phyloP scores from a whole-genome alignment of 2,113 vertebrate species.

The Hepsetus odoe region DNA sequence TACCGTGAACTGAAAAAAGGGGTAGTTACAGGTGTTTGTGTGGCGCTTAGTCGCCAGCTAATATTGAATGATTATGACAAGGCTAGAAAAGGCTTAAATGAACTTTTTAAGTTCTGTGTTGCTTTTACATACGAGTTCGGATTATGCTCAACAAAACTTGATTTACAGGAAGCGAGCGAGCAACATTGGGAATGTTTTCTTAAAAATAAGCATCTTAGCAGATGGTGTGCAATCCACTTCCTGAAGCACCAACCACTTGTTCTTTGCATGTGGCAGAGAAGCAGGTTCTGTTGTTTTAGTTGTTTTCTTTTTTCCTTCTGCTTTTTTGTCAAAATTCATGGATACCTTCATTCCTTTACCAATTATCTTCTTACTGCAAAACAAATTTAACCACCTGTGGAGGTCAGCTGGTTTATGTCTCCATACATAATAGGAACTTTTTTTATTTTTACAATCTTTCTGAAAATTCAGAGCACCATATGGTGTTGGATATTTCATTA shows the following conservation, averaged over 20 bases:
- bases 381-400: conserved; percentile 2
- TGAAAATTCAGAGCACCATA: neutral
- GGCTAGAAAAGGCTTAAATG: neutral
- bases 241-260: conserved; percentile 14
- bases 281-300: neutral
- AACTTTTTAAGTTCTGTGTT: neutral
- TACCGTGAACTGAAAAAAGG: too few species aligned
- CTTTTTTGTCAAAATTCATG: neutral
- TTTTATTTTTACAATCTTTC: neutral
- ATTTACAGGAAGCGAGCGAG: neutral
- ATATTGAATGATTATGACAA: too few species aligned
- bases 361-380: neutral
- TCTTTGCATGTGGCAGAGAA: conserved; percentile 14
- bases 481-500: neutral
- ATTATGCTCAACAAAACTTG: conserved; percentile 1
- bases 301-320: neutral
- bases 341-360: neutral
- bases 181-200: conserved; percentile 9
- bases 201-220: conserved; percentile 22
- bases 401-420: neutral
- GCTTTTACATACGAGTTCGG: neutral
- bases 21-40: too few species aligned
- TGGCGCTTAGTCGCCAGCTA: too few species aligned
- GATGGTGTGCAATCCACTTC: conserved; percentile 16
- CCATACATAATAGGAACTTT: too few species aligned